Evolutionary conservation across 2,113 vertebrate genomes (phyloP).

Genomic region (Aspiorhynchus laticeps): DNA sequence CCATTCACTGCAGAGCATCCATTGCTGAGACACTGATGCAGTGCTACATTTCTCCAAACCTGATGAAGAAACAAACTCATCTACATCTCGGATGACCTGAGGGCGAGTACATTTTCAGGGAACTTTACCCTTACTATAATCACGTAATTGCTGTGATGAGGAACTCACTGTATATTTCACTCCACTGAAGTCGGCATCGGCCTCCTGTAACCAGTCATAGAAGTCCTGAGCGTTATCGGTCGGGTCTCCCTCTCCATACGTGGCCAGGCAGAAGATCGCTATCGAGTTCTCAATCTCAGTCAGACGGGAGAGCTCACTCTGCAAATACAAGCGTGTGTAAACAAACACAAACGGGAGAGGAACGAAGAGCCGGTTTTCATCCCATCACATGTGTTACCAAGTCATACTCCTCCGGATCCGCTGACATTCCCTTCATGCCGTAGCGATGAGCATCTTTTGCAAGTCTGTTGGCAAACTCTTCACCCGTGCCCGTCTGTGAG

Average conservation of each 20-base stretch:
- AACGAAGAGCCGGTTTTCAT: background rate
- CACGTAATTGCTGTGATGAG: background rate
- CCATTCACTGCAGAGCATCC: background rate
- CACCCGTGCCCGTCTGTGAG: conserved; percentile 94
- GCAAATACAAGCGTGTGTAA: background rate
- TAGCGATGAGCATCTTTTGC: conserved; percentile 97
- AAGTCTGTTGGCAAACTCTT: conserved; percentile 94
- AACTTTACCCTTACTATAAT: background rate
- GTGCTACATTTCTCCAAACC: background rate
- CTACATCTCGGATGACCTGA: too few relatives aligned
- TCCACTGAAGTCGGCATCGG: conserved; percentile 81
- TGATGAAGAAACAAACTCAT: background rate
- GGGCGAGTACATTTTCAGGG: background rate
- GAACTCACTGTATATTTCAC: conserved; percentile 88
- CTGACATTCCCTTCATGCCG: conserved; percentile 93
- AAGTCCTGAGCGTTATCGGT: conserved; percentile 98
- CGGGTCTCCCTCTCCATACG: conserved; percentile 94
- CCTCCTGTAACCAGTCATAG: conserved; percentile 96
- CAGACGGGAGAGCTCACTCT: conserved; percentile 89
- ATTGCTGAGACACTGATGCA: background rate
- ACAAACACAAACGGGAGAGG: background rate
- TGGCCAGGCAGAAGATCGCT: conserved; percentile 97
- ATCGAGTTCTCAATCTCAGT: conserved; percentile 89
- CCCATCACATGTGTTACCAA: conserved; percentile 73
- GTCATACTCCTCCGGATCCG: conserved; percentile 95